Conservation (phyloP, 2,113 vertebrate species). For the Danionella cerebrum region DNA sequence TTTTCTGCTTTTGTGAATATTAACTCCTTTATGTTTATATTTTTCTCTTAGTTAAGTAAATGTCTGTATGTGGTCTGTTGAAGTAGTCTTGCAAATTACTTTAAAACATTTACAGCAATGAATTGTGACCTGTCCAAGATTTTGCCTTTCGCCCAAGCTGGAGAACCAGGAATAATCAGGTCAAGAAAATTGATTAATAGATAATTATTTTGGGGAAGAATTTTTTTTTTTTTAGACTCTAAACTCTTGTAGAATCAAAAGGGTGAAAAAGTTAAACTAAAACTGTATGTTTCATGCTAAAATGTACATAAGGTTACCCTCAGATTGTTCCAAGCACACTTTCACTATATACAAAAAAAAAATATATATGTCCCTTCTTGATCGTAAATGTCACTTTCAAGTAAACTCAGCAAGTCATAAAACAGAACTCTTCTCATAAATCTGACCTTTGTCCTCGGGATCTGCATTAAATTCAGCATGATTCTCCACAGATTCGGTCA, state of each 20-base stretch:
- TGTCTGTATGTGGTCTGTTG: too few species aligned
- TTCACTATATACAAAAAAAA: background rate
- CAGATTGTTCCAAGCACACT: background rate
- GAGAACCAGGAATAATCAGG: too few species aligned
- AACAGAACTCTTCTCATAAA: conserved; percentile 10
- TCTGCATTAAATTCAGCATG: conserved; percentile 22
- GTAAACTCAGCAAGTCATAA: background rate
- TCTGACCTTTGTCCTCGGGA: conserved; percentile 46
- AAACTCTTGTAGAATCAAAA: background rate
- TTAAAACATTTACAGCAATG: too few species aligned
- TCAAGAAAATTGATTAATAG: too few species aligned
- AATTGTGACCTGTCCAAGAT: too few species aligned
- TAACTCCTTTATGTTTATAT: too few species aligned
- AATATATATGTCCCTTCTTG: background rate
- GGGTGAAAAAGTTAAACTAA: background rate
- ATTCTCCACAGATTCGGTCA: conserved; percentile 52
- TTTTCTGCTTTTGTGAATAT: too few species aligned
- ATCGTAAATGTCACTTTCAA: conserved; percentile 10
- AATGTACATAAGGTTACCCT: background rate
- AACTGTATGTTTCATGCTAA: background rate
- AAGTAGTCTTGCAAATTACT: too few species aligned
- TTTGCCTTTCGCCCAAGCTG: too few species aligned
- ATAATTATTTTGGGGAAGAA: too few species aligned
- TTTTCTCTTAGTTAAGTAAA: too few species aligned
- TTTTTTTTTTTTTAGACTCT: too few species aligned